Evolutionary conservation across 2,888 invertebrate species (phyloP).

Genomic region (Neria commutata): DNA sequence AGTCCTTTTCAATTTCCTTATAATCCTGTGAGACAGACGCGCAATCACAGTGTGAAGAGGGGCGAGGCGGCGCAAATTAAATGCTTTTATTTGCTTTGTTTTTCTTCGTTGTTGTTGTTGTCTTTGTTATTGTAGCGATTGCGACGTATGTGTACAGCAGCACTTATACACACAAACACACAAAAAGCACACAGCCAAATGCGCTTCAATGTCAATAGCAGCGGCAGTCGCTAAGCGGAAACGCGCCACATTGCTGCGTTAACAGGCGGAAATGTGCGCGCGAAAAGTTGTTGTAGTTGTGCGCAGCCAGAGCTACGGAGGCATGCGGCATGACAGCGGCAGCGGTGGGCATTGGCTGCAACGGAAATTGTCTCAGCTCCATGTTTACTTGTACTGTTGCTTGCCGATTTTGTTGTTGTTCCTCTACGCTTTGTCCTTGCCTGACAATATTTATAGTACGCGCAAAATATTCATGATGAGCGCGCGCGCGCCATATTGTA

Average conservation of each 20-base stretch:
- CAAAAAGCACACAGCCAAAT: neutral
- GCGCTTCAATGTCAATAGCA: constrained; percentile 1
- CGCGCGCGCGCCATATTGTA: neutral
- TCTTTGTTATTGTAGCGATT: neutral
- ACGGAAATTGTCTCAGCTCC: constrained; percentile 1
- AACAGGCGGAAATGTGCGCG: constrained; percentile 46
- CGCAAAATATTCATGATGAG: constrained; percentile 27
- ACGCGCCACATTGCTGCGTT: constrained; percentile 49
- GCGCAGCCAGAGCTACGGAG: neutral
- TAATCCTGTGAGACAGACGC: no score
- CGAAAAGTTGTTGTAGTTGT: constrained; percentile 2
- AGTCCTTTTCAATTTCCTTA: constrained; percentile 49
- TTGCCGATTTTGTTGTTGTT: constrained; percentile 18
- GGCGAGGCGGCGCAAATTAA: constrained; percentile 30
- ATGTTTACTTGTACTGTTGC: neutral
- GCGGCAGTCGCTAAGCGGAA: constrained; percentile 43
- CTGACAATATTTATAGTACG: constrained; percentile 44
- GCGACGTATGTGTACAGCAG: neutral
- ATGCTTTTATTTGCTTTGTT: constrained; percentile 22
- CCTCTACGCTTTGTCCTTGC: constrained; percentile 4
- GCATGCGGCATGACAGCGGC: neutral
- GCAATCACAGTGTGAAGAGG: constrained; percentile 31
- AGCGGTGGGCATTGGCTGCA: constrained; percentile 9
- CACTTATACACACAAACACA: neutral
- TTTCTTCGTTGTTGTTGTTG: constrained; percentile 1